Evolutionary conservation across 2,797 vertebrate genomes (phyloP).

Genomic region (Novumbra hubbsi): DNA sequence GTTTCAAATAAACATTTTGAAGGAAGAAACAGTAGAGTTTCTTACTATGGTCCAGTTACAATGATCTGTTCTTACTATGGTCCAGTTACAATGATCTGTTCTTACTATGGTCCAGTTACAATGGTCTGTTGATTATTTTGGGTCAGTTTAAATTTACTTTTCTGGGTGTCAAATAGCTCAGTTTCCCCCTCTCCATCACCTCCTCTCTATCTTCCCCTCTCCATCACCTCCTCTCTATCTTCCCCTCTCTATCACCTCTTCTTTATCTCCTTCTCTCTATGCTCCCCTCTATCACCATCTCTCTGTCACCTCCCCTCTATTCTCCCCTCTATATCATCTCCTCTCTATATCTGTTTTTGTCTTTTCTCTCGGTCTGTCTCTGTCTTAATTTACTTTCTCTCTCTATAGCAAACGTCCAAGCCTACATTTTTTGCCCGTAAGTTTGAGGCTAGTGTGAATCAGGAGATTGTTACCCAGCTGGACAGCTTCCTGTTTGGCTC

Average conservation of each 20-base stretch:
- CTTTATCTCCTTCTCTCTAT: neutral
- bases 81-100: too few species aligned
- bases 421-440: slow-evolving; percentile 97
- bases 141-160: too few species aligned
- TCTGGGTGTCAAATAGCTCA: too few species aligned
- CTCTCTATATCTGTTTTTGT: neutral
- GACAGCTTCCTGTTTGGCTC: slow-evolving; percentile 88
- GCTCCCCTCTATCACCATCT: neutral
- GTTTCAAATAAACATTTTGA: too few species aligned
- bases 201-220: neutral
- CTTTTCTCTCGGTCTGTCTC: neutral
- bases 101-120: too few species aligned
- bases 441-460: slow-evolving; percentile 95
- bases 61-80: too few species aligned
- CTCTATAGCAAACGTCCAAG: slow-evolving; percentile 82
- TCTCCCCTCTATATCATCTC: neutral
- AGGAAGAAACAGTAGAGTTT: too few species aligned
- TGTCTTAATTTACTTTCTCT: neutral
- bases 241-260: neutral
- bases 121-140: too few species aligned
- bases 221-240: neutral
- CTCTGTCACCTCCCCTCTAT: neutral
- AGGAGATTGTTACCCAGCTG: slow-evolving; percentile 92
- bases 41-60: too few species aligned
- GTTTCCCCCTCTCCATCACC: neutral